Evolutionary conservation across 2,113 vertebrate genomes (phyloP), one percentile per base, ranked within the genome.

Genomic region (Caracal caracal): DNA sequence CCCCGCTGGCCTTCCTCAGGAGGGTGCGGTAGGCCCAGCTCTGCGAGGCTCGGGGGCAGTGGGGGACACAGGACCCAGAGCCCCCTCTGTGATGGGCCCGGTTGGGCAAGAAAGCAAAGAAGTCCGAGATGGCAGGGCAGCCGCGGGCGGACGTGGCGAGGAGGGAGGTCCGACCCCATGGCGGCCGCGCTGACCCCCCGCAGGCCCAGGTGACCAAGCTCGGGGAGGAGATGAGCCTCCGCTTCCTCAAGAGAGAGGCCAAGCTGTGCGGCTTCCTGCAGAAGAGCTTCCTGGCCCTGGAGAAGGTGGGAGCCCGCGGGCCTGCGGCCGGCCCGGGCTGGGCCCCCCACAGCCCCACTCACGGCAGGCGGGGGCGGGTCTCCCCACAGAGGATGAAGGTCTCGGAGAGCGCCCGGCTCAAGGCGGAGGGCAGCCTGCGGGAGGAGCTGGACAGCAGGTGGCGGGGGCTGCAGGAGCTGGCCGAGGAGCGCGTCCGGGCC

Each of bases 211-310:
- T 98, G 86, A 94, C 92, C 49, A 95, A 93, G 61, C 91, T 97
- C 1, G 63, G 95, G 0, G 96, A 98, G 79, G 98, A 98, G 91
- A 90, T 97, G 97, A 98, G 94, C 63, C 95, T 98, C 3, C 94
- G 94, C 28, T 98, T 97, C 91, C 94, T 98, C 20, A 97, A 93
- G 83, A 98, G 97, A 75, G 98, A 98, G 65, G 93, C 96, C 89
- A 97, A 96, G 89, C 91, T 98, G 24, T 98, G 97, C 0, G 6
- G 95, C 70, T 97, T 98, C 92, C 95, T 98, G 37, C 97, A 97
- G 95, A 97, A 96, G 86, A 98, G 95, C 70, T 98, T 98, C 85
- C 63, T 94, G 88, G 88, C 93, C 51, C 59, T 98, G 33, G 97
- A 98, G 88, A 97, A 98, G 97, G 98, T 98, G 43, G 83, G 88